Percentiles rank a stretch among this genome's conserved stretches.
Evolutionary conservation across 2,797 vertebrate genomes (phyloP).

Genomic region (Mareca strepera): DNA sequence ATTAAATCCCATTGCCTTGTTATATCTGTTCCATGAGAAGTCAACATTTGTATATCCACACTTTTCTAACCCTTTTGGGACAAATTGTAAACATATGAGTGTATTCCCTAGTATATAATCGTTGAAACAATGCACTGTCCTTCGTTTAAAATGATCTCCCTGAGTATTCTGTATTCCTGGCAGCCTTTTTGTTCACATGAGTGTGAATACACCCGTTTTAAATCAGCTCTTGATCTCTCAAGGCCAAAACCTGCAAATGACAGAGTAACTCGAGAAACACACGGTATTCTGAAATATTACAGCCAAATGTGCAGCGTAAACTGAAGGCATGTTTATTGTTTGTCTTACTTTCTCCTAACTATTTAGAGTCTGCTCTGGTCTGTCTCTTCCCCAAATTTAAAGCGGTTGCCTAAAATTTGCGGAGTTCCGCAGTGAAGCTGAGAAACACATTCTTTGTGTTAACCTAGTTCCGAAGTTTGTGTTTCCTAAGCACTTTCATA

Average conservation of each 20-base stretch:
- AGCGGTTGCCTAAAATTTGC: background rate
- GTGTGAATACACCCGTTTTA: slow-evolving; percentile 9
- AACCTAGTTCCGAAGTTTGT: slow-evolving; percentile 47
- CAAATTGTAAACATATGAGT: slow-evolving; percentile 33
- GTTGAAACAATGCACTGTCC: slow-evolving; percentile 24
- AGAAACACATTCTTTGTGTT: background rate
- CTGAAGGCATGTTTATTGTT: slow-evolving; percentile 41
- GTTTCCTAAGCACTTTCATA: slow-evolving; percentile 36
- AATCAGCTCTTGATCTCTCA: slow-evolving; percentile 46
- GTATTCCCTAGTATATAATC: background rate
- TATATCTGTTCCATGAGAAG: background rate
- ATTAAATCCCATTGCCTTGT: background rate
- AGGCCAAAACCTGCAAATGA: slow-evolving; percentile 2
- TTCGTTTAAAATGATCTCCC: slow-evolving; percentile 34
- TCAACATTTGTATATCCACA: background rate
- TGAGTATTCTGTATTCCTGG: slow-evolving; percentile 10
- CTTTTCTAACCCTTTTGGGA: slow-evolving; percentile 25
- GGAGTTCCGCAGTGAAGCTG: background rate
- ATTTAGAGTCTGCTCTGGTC: background rate
- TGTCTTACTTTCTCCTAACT: slow-evolving; percentile 25
- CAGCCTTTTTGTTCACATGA: slow-evolving; percentile 21
- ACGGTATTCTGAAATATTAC: slow-evolving; percentile 11
- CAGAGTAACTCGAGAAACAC: slow-evolving; percentile 13
- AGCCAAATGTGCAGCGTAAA: slow-evolving; percentile 40
- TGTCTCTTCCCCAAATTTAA: slow-evolving; percentile 25